phyloP scores from a whole-genome alignment of 2,888 invertebrate genomes.

The Clitarchus hookeri region DNA sequence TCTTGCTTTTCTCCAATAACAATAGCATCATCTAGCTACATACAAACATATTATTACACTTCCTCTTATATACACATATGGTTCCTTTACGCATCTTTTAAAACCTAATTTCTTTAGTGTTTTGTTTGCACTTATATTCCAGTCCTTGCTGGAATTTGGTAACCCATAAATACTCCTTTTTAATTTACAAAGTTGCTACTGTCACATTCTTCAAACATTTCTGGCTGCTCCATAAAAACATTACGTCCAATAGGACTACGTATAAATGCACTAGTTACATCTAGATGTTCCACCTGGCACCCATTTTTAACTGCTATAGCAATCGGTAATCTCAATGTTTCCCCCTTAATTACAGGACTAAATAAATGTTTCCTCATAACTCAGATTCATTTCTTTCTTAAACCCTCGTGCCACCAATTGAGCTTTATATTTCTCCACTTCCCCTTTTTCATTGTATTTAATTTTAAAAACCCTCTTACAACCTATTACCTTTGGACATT shows the following conservation, averaged over 20 bases:
- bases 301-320: slow-evolving; percentile 15
- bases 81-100: not conserved
- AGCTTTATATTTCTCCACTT: slow-evolving; percentile 20
- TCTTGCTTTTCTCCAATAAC: not conserved
- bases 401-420: not conserved
- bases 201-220: not conserved
- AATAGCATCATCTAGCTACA: not conserved
- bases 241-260: not conserved
- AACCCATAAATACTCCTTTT: not conserved
- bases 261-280: not conserved
- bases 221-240: not conserved
- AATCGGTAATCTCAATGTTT: slow-evolving; percentile 1
- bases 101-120: not conserved
- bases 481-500: slow-evolving; percentile 17
- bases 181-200: not conserved
- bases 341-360: not conserved
- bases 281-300: not conserved
- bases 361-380: not conserved
- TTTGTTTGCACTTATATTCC: slow-evolving; percentile 23
- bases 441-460: not conserved
- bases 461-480: slow-evolving; percentile 19
- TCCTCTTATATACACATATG: not conserved
- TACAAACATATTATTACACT: not conserved
- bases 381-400: not conserved
- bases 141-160: slow-evolving; percentile 31